A percentile compares a stretch with the other conserved stretches of the same genome.
Conservation (phyloP, 2,797 vertebrate species). For the Enteromius paludinosus region DNA sequence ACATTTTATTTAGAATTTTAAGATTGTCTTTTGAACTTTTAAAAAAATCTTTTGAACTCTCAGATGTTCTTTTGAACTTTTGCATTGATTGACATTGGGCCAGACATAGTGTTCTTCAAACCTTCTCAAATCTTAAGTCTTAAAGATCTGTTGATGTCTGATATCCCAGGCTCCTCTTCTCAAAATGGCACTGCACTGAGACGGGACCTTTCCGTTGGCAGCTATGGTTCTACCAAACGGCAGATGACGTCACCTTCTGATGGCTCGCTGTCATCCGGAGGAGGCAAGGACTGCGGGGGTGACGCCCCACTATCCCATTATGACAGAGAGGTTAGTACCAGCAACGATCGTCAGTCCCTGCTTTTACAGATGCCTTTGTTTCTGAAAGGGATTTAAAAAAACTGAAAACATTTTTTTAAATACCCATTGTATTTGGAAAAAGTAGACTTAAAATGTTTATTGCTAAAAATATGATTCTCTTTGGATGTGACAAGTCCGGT, state of each 20-base stretch:
- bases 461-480: background rate
- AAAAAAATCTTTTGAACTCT: background rate
- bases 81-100: background rate
- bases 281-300: slow-evolving; percentile 88
- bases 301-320: slow-evolving; percentile 91
- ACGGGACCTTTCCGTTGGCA: slow-evolving; percentile 90
- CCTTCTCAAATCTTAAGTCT: background rate
- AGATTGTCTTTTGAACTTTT: background rate
- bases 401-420: background rate
- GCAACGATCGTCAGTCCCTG: background rate
- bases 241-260: slow-evolving; percentile 96
- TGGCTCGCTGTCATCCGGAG: slow-evolving; percentile 94
- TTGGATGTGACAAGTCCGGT: background rate
- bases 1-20: background rate
- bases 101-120: background rate
- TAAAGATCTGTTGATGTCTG: background rate
- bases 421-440: background rate
- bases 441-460: background rate
- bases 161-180: slow-evolving; percentile 83
- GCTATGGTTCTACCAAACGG: slow-evolving; percentile 85
- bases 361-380: background rate
- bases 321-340: slow-evolving; percentile 89
- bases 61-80: background rate
- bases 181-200: slow-evolving; percentile 95
- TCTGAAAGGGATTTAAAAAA: slow-evolving; percentile 3